Base-by-base conservation (phyloP, 2,888 invertebrate species). In the Calameuta filiformis region DNA sequence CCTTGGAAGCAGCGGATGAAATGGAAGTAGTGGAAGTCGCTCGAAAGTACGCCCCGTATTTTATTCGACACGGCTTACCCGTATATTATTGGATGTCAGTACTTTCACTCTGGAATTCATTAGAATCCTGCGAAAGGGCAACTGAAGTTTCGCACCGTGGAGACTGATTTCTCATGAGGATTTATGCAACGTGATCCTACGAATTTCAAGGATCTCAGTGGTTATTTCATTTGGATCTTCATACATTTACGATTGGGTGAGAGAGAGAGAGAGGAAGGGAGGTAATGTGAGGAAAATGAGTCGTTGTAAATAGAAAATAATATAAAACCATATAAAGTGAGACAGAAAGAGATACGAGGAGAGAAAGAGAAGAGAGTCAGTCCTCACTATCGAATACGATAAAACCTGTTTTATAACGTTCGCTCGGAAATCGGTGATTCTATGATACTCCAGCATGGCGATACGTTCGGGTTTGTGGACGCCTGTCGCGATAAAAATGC, bases 401-500 rank as follows among this genome's bases (percentile, higher is more conserved):
- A 34, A 71, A 71, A 71, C 71, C 71, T 33, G 71, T 71, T 71
- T 71, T 71, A 71, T 34, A 71, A 56, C 56, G 56, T 56, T 56
- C 71, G 71, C 71, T 71, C 71, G 71, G 71, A 71, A 71, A 71
- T 71, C 31, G 71, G 71, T 71, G 33, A 71, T 31, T 71, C 71
- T 71, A 34, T 34, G 71, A 31, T 31, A 34, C 34, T 71, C 71
- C 71, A 71, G 31, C 71, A 34, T 34, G 71, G 56, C 56, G 56
- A 56, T 56, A 15, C 23, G 56, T 56, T 56, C 56, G 56, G 56
- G 56, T 56, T 56, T 56, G 56, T 56, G 74, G 37, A 74, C 74
- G 74, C 37, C 74, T 35, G 34, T 74, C 37, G 74, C 74, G 74
- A 74, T 74, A 74, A 74, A 74, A 74, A 74, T 35, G 74, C 37